phyloP scores from a whole-genome alignment of 2,113 vertebrate genomes.

The Pelecanus crispus region DNA sequence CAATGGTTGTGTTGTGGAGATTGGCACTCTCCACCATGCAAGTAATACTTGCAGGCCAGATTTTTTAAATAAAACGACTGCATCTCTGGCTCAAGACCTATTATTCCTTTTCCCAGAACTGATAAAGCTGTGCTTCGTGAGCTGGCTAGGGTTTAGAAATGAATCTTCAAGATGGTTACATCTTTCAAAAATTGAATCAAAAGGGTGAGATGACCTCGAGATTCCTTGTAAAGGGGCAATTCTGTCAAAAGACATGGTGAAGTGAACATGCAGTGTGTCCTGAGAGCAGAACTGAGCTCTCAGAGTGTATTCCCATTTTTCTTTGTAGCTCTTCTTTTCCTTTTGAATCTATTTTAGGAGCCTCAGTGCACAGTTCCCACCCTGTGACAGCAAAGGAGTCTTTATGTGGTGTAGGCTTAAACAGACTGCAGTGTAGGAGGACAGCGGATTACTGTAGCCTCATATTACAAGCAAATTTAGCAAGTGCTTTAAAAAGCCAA shows the following conservation, averaged over 20 bases:
- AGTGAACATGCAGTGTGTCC: not conserved
- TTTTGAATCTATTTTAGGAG: constrained; percentile 40
- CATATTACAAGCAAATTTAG: constrained; percentile 24
- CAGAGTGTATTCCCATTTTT: not conserved
- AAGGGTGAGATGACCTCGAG: not conserved
- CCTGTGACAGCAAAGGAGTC: not conserved
- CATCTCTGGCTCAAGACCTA: not conserved
- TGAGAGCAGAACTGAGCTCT: not conserved
- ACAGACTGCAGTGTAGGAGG: constrained; percentile 57
- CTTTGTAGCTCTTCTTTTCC: not conserved
- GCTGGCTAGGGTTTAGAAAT: not conserved
- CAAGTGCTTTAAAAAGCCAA: constrained; percentile 39
- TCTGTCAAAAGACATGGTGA: not conserved
- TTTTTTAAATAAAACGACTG: not conserved
- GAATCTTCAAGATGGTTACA: not conserved
- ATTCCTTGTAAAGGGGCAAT: not conserved
- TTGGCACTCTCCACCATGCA: not conserved
- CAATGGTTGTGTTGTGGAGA: not conserved
- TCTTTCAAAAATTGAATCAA: not conserved
- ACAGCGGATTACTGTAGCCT: constrained; percentile 22
- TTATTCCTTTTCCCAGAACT: not conserved
- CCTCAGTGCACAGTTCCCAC: not conserved
- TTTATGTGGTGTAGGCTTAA: constrained; percentile 24
- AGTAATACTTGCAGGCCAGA: not conserved
- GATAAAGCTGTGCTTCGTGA: not conserved